Percentiles rank a stretch among this genome's conserved stretches.
Evolutionary conservation across 2,888 invertebrate species (phyloP).

Genomic region (Dioctria linearis): DNA sequence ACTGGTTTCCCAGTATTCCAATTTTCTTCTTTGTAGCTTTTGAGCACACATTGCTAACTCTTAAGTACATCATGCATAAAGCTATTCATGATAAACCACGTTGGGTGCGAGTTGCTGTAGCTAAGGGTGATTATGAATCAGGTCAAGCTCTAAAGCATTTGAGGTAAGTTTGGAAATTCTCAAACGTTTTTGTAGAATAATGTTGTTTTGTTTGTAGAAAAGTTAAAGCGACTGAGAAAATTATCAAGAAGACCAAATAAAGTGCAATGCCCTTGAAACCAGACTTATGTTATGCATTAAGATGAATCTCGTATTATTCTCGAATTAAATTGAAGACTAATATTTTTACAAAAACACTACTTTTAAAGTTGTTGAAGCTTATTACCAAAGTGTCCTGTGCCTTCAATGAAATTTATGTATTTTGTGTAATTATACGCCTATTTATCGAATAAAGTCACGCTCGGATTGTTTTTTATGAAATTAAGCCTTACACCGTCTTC

Average conservation of each 20-base stretch:
- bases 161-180: conserved; percentile 61
- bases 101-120: conserved; percentile 77
- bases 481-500: too few relatives aligned
- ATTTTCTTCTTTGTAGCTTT: conserved; percentile 76
- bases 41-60: conserved; percentile 78
- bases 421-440: too few relatives aligned
- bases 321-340: neutral
- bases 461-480: too few relatives aligned
- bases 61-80: conserved; percentile 78
- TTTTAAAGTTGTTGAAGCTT: too few relatives aligned
- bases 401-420: too few relatives aligned
- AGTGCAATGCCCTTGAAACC: neutral
- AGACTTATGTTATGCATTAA: neutral
- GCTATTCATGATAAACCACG: conserved; percentile 81
- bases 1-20: conserved; percentile 66
- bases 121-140: conserved; percentile 76
- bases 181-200: neutral
- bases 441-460: too few relatives aligned
- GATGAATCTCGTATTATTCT: neutral
- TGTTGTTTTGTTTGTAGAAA: conserved; percentile 62
- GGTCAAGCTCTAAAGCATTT: conserved; percentile 75
- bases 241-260: conserved; percentile 60
- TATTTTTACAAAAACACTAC: too few relatives aligned
- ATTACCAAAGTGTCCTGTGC: too few relatives aligned
- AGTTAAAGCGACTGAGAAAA: conserved; percentile 65